Conservation (phyloP, 1,140 invertebrate species). For the Nephotettix cincticeps region DNA sequence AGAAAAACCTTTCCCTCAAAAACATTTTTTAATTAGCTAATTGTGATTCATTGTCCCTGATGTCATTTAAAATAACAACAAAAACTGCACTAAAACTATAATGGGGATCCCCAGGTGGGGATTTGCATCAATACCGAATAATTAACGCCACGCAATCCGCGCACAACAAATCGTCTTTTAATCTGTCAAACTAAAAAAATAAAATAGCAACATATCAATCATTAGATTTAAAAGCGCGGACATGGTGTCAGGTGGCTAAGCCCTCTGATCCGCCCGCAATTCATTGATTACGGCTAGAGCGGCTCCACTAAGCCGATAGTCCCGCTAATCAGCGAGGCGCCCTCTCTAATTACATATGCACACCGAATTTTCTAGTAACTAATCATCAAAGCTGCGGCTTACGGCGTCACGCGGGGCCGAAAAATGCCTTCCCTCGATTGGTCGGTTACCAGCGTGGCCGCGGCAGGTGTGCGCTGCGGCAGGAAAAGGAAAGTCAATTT, state of each 20-base stretch:
- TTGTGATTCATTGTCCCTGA: no score
- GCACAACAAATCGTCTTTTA: not conserved
- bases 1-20: no score
- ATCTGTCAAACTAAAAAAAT: not conserved
- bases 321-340: not conserved
- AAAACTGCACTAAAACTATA: no score
- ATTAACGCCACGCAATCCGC: not conserved
- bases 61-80: no score
- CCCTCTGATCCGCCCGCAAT: not conserved
- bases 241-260: not conserved
- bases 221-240: conserved; percentile 10
- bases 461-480: no score
- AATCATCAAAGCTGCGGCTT: conserved; percentile 6
- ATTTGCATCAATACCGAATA: no score
- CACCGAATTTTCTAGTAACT: conserved; percentile 12
- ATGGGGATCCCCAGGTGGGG: no score
- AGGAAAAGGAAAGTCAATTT: no score
- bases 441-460: no score
- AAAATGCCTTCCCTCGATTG: not conserved
- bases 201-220: not conserved
- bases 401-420: not conserved
- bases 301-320: conserved; percentile 5
- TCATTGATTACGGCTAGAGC: conserved; percentile 12
- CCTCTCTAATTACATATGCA: conserved; percentile 12
- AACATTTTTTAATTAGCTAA: no score